Conservation (phyloP, 2,797 vertebrate species). For the Lacerta agilis region DNA sequence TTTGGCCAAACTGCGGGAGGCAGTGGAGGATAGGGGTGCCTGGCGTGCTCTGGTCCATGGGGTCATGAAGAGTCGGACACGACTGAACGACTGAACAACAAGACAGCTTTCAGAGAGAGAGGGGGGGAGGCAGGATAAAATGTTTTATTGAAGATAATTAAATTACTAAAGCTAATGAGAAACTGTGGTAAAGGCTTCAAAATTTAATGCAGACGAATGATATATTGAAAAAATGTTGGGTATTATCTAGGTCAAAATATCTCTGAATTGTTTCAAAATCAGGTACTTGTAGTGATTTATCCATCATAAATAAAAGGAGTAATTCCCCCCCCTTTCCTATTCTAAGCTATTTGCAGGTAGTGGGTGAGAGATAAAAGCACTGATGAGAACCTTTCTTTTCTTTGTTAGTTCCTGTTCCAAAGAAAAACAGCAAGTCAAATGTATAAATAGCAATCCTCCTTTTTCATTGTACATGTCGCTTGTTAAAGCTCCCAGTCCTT, state of each 20-base stretch:
- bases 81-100: no score
- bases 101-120: neutral
- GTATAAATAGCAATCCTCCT: conserved; percentile 48
- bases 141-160: neutral
- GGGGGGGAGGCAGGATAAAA: neutral
- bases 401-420: neutral
- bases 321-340: neutral
- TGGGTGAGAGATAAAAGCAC: neutral
- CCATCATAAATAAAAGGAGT: neutral
- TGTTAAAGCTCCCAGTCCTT: conserved; percentile 51
- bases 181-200: neutral
- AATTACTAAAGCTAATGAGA: neutral
- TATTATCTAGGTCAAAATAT: neutral
- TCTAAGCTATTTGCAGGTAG: neutral
- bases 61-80: no score
- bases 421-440: conserved; percentile 31
- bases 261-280: neutral
- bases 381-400: neutral
- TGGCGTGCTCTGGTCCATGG: no score
- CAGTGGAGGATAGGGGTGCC: no score
- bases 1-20: no score
- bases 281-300: neutral
- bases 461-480: conserved; percentile 48
- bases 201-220: neutral
- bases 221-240: neutral